phyloP scores from a whole-genome alignment of 2,113 vertebrate species.

The Castor canadensis region DNA sequence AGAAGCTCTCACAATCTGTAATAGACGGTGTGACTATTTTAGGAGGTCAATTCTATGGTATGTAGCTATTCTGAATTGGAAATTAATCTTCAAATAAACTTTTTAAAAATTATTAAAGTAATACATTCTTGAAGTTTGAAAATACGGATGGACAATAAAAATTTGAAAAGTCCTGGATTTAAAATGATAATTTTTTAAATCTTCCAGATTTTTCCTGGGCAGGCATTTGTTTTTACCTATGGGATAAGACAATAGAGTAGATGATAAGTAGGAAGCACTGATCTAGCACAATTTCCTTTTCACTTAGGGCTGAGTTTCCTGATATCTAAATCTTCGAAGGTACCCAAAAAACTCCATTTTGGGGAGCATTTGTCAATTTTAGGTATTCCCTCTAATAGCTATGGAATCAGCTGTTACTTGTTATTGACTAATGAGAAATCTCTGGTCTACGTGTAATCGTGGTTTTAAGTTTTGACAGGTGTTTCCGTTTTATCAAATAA shows the following conservation, averaged over 20 bases:
- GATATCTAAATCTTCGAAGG: background rate
- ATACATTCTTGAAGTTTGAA: background rate
- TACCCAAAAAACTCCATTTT: background rate
- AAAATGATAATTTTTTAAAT: background rate
- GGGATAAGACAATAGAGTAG: background rate
- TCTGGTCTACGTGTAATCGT: background rate
- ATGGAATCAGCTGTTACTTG: background rate
- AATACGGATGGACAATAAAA: background rate
- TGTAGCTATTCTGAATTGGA: conserved; percentile 44
- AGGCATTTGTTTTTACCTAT: background rate
- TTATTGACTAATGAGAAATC: background rate
- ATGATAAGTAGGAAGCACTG: background rate
- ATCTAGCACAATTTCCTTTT: background rate
- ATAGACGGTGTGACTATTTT: conserved; percentile 91
- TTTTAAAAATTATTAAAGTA: background rate
- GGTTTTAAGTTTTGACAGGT: background rate
- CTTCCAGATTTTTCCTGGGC: background rate
- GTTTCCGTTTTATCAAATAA: background rate
- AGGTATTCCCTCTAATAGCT: background rate
- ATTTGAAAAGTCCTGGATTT: background rate
- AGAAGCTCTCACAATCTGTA: conserved; percentile 89
- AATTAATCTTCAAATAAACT: background rate
- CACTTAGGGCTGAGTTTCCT: background rate
- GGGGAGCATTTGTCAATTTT: background rate
- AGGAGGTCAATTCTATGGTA: conserved; percentile 90